Evolutionary conservation across 2,888 invertebrate species (phyloP).

Genomic region (Anaspis maculata): DNA sequence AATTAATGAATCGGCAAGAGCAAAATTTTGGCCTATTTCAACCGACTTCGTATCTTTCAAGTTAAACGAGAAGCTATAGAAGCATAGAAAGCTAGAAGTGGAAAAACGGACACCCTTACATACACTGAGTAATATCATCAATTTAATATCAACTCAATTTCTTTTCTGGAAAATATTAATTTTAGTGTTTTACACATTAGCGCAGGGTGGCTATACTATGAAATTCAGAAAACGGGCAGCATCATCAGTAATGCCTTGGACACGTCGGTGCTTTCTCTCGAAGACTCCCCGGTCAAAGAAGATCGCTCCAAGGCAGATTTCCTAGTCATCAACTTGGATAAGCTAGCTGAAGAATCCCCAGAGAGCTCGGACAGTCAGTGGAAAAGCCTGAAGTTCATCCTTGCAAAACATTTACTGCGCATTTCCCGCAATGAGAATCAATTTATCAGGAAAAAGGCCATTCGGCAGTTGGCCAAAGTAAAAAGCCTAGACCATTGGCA

Average conservation of each 20-base stretch:
- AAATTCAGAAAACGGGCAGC: conserved; percentile 31
- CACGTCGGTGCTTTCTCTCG: conserved; percentile 31
- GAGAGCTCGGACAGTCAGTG: conserved; percentile 20
- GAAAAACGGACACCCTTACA: too few relatives aligned
- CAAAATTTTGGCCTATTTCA: too few relatives aligned
- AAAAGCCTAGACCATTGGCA: conserved; percentile 49
- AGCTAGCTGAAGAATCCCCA: not conserved
- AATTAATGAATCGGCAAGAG: too few relatives aligned
- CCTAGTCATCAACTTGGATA: conserved; percentile 15
- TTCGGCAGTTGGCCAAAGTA: conserved; percentile 56
- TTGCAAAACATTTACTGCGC: conserved; percentile 57
- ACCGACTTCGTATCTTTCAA: too few relatives aligned
- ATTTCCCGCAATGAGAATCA: conserved; percentile 58
- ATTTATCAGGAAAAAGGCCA: conserved; percentile 54
- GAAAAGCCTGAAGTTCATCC: conserved; percentile 33
- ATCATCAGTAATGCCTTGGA: conserved; percentile 35
- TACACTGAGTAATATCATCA: too few relatives aligned
- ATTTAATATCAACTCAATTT: too few relatives aligned
- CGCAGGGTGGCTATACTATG: conserved; percentile 32
- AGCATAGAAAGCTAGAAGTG: too few relatives aligned
- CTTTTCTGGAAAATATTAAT: too few relatives aligned
- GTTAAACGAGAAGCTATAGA: too few relatives aligned
- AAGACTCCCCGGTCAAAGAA: conserved; percentile 22
- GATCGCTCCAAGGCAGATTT: too few relatives aligned
- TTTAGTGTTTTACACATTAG: too few relatives aligned